Base-by-base conservation (phyloP, 2,113 vertebrate genomes). In the Zosterops borbonicus region DNA sequence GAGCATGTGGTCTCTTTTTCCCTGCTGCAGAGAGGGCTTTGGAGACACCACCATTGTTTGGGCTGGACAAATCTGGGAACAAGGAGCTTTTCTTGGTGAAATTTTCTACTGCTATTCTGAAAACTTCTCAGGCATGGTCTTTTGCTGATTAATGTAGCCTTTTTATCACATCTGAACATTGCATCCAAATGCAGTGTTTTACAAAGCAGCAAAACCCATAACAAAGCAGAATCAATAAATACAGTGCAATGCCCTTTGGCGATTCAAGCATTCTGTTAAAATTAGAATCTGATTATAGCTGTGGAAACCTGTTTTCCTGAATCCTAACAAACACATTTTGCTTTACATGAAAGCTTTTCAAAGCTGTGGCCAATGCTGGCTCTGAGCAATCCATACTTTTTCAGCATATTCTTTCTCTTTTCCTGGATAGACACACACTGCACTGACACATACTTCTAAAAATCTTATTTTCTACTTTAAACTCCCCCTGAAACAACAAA, bases 141-240 rank as follows among this genome's bases (percentile, higher is more conserved):
- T 96, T 89, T 92, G 80, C 93, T 96, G 95, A 96, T 78, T 94
- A 97, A 95, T 69, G 70, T 64, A 73, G 86, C 31, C 65, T 93
- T 92, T 97, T 93, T 94, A 96, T 92, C 92, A 90, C 92, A 76
- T 90, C 83, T 87, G 90, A 95, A 94, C 92, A 91, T 39, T 84
- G 60, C 2, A 37, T 92, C 95, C 70, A 83, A 96, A 92, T 79
- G 88, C 77, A 79, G 94, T 76, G 73, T 82, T 95, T 94, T 90
- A 92, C 95, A 94, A 89, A 94, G 69, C 93, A 73, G 90, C 86
- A 89, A 95, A 95, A 79, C 41, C 81, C 92, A 82, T 86, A 94
- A 96, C 80, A 93, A 95, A 94, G 93, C 88, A 94, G 95, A 96
- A 96, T 96, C 95, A 96, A 96, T 96, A 96, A 96, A 92, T 96